These are phyloP conservation scores for Gallinago undulata DNA, from an alignment of 2,113 vertebrate genomes.

Conservation along the genomic window DNA sequence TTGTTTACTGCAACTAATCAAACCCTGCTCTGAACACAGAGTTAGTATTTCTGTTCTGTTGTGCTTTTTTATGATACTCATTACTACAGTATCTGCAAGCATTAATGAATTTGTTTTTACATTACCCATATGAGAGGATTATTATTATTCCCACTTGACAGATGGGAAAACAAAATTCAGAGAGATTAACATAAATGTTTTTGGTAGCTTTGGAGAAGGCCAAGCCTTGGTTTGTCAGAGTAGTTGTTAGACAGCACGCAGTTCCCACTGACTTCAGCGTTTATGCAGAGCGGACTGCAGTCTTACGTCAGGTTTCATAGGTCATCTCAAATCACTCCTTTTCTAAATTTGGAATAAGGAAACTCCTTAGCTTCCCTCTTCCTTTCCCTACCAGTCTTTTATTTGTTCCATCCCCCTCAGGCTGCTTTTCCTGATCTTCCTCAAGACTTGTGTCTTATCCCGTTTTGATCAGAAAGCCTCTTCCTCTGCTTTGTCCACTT, in stretches of 20 bases:
- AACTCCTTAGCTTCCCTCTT: neutral
- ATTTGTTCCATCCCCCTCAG: neutral
- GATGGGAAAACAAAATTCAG: constrained; percentile 42
- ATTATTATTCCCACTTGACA: constrained; percentile 49
- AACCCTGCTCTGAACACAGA: neutral
- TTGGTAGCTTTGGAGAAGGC: constrained; percentile 1
- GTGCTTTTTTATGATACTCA: neutral
- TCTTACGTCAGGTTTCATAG: neutral
- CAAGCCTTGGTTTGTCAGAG: neutral
- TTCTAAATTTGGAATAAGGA: constrained; percentile 48
- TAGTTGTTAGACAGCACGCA: neutral
- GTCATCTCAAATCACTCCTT: neutral
- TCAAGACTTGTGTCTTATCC: neutral
- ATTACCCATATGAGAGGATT: constrained; percentile 39
- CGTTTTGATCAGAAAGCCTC: neutral
- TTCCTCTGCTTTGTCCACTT: neutral
- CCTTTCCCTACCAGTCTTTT: neutral
- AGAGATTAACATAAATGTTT: neutral
- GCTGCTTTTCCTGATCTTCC: neutral
- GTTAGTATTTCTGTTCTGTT: constrained; percentile 22
- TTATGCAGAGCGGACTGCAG: neutral
- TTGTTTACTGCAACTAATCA: neutral
- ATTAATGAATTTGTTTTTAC: constrained; percentile 54
- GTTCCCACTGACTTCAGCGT: constrained; percentile 11
- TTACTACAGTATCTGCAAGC: neutral